Evolutionary conservation across 2,888 invertebrate species (phyloP).

Genomic region (Parnassius apollo): DNA sequence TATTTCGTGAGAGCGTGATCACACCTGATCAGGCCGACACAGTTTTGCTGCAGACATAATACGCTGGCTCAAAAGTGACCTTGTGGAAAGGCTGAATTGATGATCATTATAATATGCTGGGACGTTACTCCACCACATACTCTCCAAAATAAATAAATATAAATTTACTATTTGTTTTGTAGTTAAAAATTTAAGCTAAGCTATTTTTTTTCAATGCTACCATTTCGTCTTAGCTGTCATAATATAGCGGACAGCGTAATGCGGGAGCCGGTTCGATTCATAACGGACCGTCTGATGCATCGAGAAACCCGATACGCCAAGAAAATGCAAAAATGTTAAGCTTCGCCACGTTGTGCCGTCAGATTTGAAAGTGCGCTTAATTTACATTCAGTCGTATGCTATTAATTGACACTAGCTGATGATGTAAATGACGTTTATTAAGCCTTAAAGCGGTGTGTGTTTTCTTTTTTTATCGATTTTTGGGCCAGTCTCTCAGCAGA

Average conservation of each 20-base stretch:
- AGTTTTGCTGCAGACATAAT: no score
- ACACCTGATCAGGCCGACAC: no score
- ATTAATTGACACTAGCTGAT: constrained; percentile 29
- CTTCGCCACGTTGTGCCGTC: constrained; percentile 28
- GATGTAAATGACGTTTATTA: constrained; percentile 28
- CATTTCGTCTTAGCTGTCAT: constrained; percentile 28
- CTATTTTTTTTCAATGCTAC: constrained; percentile 28
- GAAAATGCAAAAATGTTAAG: constrained; percentile 38
- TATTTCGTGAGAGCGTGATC: no score
- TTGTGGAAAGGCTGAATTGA: no score
- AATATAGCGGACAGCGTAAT: constrained; percentile 35
- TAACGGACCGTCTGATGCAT: constrained; percentile 40
- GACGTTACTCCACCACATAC: no score
- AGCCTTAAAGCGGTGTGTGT: constrained; percentile 21
- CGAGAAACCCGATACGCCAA: constrained; percentile 33
- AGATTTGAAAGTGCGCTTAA: constrained; percentile 34
- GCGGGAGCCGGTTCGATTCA: constrained; percentile 48
- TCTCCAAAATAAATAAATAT: no score
- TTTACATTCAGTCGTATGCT: constrained; percentile 30
- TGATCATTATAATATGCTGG: no score
- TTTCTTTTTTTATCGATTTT: constrained; percentile 14
- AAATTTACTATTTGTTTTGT: no score
- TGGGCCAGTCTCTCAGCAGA: no score
- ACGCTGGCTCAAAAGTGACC: no score
- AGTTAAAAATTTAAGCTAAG: background rate